These are phyloP conservation scores for Pocillopora meandrina DNA, from an alignment of 92 coral and sea anemone genomes.

Conservation along the genomic window DNA sequence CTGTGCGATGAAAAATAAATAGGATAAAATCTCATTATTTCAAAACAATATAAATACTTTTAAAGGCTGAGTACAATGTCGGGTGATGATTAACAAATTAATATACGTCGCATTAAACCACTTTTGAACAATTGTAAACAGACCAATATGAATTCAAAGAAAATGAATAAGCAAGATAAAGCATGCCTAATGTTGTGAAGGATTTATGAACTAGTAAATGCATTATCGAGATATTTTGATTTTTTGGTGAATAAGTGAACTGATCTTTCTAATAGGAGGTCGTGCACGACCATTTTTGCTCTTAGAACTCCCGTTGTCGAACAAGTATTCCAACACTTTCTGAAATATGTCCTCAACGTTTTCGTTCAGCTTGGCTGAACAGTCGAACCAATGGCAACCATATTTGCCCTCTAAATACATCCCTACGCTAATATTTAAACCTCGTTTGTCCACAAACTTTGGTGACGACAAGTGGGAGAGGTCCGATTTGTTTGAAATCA, in stretches of 20 bases:
- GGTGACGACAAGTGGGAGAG: constrained; percentile 36
- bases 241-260: constrained; percentile 5
- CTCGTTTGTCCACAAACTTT: constrained; percentile 46
- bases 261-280: not conserved
- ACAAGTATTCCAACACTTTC: constrained; percentile 37
- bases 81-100: no score
- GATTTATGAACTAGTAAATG: not conserved
- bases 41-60: no score
- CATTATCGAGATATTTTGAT: constrained; percentile 21
- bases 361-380: constrained; percentile 60
- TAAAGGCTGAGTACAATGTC: no score
- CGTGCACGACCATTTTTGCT: not conserved
- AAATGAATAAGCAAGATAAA: not conserved
- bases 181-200: not conserved
- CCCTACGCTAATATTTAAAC: constrained; percentile 43
- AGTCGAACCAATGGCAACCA: constrained; percentile 62
- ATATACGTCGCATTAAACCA: no score
- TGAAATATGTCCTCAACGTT: constrained; percentile 58
- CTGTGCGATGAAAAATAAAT: no score
- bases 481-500: constrained; percentile 83
- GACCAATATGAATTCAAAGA: no score
- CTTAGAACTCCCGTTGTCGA: not conserved
- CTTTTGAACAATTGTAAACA: no score
- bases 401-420: constrained; percentile 57
- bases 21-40: no score